Base-by-base conservation (phyloP, 2,113 vertebrate species). In the Cygnus buccinator region DNA sequence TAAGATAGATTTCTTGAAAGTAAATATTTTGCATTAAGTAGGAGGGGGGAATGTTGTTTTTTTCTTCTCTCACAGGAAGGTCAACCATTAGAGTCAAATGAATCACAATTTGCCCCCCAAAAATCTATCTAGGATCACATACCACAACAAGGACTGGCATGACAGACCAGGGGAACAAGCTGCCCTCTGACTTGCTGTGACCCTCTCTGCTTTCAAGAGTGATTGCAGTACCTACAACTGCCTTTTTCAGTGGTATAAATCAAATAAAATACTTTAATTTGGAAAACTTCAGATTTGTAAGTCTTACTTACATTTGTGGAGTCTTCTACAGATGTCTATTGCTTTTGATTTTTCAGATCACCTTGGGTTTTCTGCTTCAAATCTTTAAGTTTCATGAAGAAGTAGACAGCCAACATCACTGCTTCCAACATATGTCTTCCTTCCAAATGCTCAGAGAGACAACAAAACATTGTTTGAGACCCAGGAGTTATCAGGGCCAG, bases 161-260 rank as follows among this genome's bases (percentile, higher is more conserved):
- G 83, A 74, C 22, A 31, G 23, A 37, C 16, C 26, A 50, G 50
- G 76, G 67, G 23, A 86, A 46, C 3, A 77, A 84, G 52, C 22
- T 48, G 11, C 15, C 26, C 18, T 84, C 67, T 54, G 7, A 41
- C 18, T 37, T 93, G 35, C 33, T 71, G 22, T 2, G 1, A 50
- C 16, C 11, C 8, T 57, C 37, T 91, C 65, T 86, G 63, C 37
- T 44, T 77, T 72, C 61, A 52, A 39, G 17, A 84, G 16, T 1
- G 0, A 70, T 39, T 48, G 12, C 0, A 0, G 22, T 22, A 71
- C 33, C 23, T 37, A 50, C 48, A 43, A 35, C 54, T 68, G 58
- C 61, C 6, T 90, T 90, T 86, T 88, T 26, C 74, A 52, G 50
- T 0, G 0, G 3, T 17, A 9, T 48, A 73, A 83, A 62, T 84